Evolutionary conservation across 2,797 vertebrate genomes (phyloP), one percentile per base, ranked within the genome.

Genomic region (Rhabdophis nuchalis): DNA sequence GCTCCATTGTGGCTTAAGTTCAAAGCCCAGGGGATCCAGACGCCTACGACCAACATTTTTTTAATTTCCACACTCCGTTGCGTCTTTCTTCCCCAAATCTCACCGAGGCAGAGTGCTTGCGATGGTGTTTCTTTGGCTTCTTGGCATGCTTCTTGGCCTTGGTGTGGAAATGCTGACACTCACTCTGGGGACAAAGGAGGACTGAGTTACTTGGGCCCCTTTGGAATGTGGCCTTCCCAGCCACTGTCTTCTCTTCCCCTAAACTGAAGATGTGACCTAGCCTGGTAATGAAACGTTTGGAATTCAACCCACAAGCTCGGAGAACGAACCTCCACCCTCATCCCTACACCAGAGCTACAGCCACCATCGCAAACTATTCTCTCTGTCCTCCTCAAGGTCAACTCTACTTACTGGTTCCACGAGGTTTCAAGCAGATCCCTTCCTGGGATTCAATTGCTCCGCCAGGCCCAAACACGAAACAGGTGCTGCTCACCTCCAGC

Each of bases 51-150:
- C 56, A 54, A 50, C 4, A 18, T 3, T 14, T 36, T 68, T 8
- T 46, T n/a, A 61, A 29, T 77, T 50, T 27, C 1, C 18, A 53
- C 50, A 87, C 46, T 85, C 61, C 85, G 6, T 18, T 36, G n/a
- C 52, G 46, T 12, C 61, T 36, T 10, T 93, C 32, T 0, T 82
- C 90, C 5, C 82, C 52, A 54, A 87, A 50, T n/a, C 95, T 97
- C 93, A 97, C 97, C 64, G 97, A 97, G 85, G 96, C 96, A 0
- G 97, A 97, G 25, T 89, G 96, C 93, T 97, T 97, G 88, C n/a
- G 96, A 82, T 97, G 97, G 93, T 97, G 97, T 90, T 97, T 97
- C 94, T 96, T 97, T 90, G 96, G 95, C 92, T 97, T 97, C 88
- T 97, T 97, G 91, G 96, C 58, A 1, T 97, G 97, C 85, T 97